phyloP scores from a whole-genome alignment of 2,888 invertebrate genomes.

The Cabera pusaria region DNA sequence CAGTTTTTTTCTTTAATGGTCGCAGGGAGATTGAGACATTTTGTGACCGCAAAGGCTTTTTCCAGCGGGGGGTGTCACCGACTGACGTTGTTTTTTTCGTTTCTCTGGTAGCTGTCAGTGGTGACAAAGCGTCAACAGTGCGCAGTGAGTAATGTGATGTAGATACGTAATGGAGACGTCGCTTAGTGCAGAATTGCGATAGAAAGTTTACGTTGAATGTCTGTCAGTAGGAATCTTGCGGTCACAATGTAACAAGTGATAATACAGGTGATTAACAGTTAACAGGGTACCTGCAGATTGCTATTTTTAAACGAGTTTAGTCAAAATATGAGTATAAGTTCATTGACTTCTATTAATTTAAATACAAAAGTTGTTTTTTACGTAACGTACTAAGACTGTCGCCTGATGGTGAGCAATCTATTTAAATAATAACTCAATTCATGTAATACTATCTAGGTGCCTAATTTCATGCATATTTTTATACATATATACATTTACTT shows the following conservation, averaged over 20 bases:
- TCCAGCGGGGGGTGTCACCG: conserved; percentile 66
- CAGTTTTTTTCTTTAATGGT: conserved; percentile 45
- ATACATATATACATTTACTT: no score
- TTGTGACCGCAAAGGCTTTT: conserved; percentile 71
- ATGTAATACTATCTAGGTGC: no score
- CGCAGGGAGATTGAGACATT: conserved; percentile 67
- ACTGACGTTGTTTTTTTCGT: conserved; percentile 53
- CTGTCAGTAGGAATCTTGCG: conserved; percentile 40
- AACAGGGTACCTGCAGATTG: no score
- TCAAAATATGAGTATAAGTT: no score
- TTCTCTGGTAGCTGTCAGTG: conserved; percentile 65
- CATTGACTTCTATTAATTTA: no score
- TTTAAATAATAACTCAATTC: no score
- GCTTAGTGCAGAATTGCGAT: conserved; percentile 41
- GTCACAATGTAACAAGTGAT: conserved; percentile 35
- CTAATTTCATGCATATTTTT: no score
- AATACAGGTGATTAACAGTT: no score
- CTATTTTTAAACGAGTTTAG: no score
- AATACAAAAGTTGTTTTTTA: no score
- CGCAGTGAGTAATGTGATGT: conserved; percentile 36
- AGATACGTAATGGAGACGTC: conserved; percentile 38
- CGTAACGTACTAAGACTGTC: no score
- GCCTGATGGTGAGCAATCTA: no score
- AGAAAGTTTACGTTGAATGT: conserved; percentile 43
- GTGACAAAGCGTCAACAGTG: conserved; percentile 50